Conservation (phyloP, 2,888 invertebrate genomes). For the Ecliptopera silaceata region DNA sequence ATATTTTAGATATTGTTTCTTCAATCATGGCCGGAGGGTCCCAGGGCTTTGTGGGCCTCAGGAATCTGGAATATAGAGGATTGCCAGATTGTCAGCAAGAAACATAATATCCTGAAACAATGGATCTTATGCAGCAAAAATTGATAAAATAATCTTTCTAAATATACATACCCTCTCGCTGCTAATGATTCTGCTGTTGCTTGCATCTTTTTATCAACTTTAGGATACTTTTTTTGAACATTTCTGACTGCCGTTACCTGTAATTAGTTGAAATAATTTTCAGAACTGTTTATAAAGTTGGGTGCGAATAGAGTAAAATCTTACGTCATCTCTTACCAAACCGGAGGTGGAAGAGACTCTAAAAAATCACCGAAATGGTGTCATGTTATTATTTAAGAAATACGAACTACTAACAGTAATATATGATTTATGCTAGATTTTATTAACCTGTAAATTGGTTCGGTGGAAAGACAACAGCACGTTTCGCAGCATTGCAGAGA, state of each 20-base stretch:
- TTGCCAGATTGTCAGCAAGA: no score
- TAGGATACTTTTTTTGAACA: slow-evolving; percentile 64
- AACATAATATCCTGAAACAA: no score
- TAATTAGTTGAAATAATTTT: slow-evolving; percentile 25
- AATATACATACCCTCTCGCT: slow-evolving; percentile 84
- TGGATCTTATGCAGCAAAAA: no score
- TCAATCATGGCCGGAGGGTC: slow-evolving; percentile 86
- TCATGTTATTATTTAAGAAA: no score
- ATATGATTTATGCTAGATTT: no score
- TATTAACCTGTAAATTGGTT: slow-evolving; percentile 60
- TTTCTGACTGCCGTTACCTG: slow-evolving; percentile 59
- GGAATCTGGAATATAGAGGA: slow-evolving; percentile 82
- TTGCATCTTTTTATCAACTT: slow-evolving; percentile 72
- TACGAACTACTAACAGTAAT: no score
- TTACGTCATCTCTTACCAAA: no score
- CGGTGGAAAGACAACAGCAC: slow-evolving; percentile 47
- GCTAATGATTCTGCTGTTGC: slow-evolving; percentile 85
- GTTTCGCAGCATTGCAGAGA: slow-evolving; percentile 51
- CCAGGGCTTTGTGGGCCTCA: slow-evolving; percentile 89
- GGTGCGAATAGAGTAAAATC: no score
- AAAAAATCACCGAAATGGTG: no score
- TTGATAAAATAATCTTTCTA: not conserved
- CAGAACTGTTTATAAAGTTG: no score
- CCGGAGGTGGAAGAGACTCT: no score
- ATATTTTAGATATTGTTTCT: slow-evolving; percentile 84